These are phyloP conservation scores for Decapterus maruadsi DNA, from an alignment of 2,797 vertebrate genomes.

Conservation along the genomic window DNA sequence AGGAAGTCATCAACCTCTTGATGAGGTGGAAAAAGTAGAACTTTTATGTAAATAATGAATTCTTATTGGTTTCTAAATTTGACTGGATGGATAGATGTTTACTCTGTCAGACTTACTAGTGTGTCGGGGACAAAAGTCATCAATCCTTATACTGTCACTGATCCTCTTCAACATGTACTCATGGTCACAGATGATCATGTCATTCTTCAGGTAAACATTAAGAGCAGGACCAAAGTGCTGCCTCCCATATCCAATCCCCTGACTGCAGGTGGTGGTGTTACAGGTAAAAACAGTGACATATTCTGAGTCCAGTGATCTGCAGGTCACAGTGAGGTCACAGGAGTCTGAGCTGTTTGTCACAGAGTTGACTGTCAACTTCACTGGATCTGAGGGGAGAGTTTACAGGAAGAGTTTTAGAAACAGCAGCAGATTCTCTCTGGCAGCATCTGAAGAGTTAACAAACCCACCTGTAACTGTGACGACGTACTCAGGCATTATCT, in stretches of 20 bases:
- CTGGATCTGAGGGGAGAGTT: too few species aligned
- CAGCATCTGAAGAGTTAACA: too few species aligned
- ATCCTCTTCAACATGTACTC: neutral
- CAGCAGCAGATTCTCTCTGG: neutral
- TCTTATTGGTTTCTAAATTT: too few species aligned
- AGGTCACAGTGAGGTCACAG: constrained; percentile 57
- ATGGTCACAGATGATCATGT: constrained; percentile 20
- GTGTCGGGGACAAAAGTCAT: accelerated
- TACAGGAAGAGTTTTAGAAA: too few species aligned
- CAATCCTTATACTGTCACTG: too few species aligned
- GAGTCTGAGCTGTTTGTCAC: neutral
- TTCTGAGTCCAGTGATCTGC: neutral
- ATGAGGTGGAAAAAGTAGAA: too few species aligned
- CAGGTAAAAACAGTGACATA: constrained; percentile 16
- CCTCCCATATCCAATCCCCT: constrained; percentile 32
- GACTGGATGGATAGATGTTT: too few species aligned
- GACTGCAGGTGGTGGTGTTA: neutral
- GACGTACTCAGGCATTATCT: too few species aligned
- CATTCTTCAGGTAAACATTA: neutral
- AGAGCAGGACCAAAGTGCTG: neutral
- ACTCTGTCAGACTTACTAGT: too few species aligned
- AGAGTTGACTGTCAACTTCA: neutral
- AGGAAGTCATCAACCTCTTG: too few species aligned
- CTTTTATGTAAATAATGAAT: too few species aligned
- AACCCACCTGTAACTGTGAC: too few species aligned